Conservation (phyloP, 1,140 invertebrate species). For the Cyclargus thomasi region DNA sequence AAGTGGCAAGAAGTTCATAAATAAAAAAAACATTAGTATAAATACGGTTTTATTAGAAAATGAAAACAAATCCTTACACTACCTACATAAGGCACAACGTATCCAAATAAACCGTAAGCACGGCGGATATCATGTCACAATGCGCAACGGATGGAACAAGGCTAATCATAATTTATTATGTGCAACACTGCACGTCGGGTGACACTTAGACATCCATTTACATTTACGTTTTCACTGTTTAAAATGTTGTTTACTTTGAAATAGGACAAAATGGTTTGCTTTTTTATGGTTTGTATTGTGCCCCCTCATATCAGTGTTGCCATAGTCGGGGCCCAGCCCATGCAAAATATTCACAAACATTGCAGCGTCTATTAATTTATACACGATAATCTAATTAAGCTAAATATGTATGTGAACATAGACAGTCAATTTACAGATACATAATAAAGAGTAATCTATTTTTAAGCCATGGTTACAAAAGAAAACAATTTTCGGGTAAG, state of each 20-base stretch:
- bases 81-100: slow-evolving; percentile 72
- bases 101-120: slow-evolving; percentile 46
- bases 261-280: not conserved
- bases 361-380: slow-evolving; percentile 8
- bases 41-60: slow-evolving; percentile 72
- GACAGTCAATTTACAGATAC: not conserved
- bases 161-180: slow-evolving; percentile 19
- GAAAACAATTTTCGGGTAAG: too few relatives aligned
- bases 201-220: not conserved
- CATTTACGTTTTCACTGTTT: not conserved
- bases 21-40: slow-evolving; percentile 36
- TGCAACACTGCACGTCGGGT: not conserved
- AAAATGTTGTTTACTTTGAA: too few relatives aligned
- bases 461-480: not conserved
- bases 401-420: slow-evolving; percentile 1
- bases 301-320: not conserved
- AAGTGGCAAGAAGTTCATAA: slow-evolving; percentile 12
- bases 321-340: not conserved
- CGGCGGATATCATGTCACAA: slow-evolving; percentile 36
- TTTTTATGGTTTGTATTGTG: too few relatives aligned
- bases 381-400: slow-evolving; percentile 6
- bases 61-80: slow-evolving; percentile 71
- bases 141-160: slow-evolving; percentile 34
- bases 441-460: not conserved
- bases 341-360: slow-evolving; percentile 3